Percentiles rank a stretch among this genome's conserved stretches.
These are phyloP conservation scores for Macrosteles quadrilineatus DNA, from an alignment of 1,140 invertebrate genomes.

Conservation along the genomic window DNA sequence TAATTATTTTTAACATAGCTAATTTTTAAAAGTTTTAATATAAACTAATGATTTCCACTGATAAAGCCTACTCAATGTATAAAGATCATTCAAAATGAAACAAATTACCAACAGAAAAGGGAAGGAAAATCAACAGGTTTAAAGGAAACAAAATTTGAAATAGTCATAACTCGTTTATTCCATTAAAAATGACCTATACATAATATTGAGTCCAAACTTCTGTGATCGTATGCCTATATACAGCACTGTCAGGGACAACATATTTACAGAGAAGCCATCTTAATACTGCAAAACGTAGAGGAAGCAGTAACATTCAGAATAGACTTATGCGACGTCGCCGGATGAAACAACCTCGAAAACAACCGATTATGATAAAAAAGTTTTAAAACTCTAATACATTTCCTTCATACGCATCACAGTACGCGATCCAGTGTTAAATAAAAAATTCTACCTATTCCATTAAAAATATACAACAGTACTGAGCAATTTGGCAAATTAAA, in stretches of 20 bases:
- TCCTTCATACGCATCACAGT: background rate
- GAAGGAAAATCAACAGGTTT: background rate
- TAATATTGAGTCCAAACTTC: conserved; percentile 5
- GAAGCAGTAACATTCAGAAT: background rate
- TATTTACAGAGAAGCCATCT: conserved; percentile 15
- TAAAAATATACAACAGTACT: too few relatives aligned
- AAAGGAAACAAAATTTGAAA: background rate
- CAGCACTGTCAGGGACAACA: conserved; percentile 13
- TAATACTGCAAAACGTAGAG: too few relatives aligned
- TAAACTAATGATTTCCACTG: too few relatives aligned
- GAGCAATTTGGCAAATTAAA: background rate
- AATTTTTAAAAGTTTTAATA: too few relatives aligned
- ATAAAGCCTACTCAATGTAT: too few relatives aligned
- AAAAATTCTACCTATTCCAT: too few relatives aligned
- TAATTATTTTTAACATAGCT: too few relatives aligned
- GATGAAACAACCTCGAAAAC: background rate
- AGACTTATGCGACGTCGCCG: background rate
- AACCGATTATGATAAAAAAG: background rate
- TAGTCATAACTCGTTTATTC: conserved; percentile 48
- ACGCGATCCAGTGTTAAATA: background rate
- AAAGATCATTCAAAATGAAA: too few relatives aligned
- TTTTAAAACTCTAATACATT: background rate
- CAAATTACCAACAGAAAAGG: background rate
- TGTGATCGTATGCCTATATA: conserved; percentile 2
- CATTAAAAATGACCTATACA: conserved; percentile 30